Evolutionary conservation across 2,888 invertebrate genomes (phyloP).

Genomic region (Leucania comma): DNA sequence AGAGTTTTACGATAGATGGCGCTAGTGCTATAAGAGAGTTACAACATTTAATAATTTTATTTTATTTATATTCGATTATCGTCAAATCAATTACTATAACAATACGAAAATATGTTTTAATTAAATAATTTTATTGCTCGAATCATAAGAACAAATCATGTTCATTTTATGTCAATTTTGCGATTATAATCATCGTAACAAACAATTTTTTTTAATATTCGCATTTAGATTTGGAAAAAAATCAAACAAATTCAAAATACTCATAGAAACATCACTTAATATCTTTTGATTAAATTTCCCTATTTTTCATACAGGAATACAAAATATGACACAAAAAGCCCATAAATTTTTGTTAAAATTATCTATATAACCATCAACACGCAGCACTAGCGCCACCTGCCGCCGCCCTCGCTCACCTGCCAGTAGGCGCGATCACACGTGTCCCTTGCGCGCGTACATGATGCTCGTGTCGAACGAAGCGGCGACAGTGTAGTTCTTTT

Average conservation of each 20-base stretch:
- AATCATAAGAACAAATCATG: slow-evolving; percentile 5
- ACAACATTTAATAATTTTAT: slow-evolving; percentile 2
- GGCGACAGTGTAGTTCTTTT: slow-evolving; percentile 83
- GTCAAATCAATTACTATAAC: background rate
- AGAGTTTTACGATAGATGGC: slow-evolving; percentile 42
- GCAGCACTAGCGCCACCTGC: slow-evolving; percentile 55
- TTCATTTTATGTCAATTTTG: slow-evolving; percentile 8
- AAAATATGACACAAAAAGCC: background rate
- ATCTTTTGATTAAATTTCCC: slow-evolving; percentile 11
- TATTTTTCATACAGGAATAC: slow-evolving; percentile 11
- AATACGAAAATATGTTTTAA: background rate
- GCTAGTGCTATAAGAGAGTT: slow-evolving; percentile 11
- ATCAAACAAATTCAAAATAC: slow-evolving; percentile 5
- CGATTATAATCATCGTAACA: slow-evolving; percentile 2
- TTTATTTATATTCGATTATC: slow-evolving; percentile 2
- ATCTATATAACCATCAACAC: background rate
- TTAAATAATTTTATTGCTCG: background rate
- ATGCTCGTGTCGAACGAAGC: slow-evolving; percentile 77
- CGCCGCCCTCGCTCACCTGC: slow-evolving; percentile 1
- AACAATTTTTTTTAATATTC: slow-evolving; percentile 1
- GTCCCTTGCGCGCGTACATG: slow-evolving; percentile 75
- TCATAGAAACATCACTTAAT: slow-evolving; percentile 7
- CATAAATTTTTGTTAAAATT: background rate
- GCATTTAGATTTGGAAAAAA: background rate
- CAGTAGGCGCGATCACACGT: slow-evolving; percentile 30